Base-by-base conservation (phyloP, 2,888 invertebrate species). In the Julus scandinavius region DNA sequence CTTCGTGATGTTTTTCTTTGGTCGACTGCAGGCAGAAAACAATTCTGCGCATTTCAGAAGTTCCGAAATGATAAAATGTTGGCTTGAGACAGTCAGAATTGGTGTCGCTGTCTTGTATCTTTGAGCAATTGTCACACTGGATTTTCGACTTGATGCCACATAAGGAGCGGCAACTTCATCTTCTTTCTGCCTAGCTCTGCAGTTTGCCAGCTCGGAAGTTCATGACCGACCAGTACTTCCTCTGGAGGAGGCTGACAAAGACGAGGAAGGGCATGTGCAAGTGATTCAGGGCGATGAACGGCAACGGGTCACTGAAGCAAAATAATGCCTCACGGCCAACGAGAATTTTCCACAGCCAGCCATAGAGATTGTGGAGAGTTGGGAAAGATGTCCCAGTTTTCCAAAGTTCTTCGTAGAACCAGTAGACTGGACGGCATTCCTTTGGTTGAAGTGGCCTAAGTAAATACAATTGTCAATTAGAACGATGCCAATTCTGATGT, bases 271-370 rank as follows among this genome's bases (percentile, higher is more conserved):
- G 89, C n/a, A 89, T 80, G 80, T 89, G 89, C n/a, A 89, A 54
- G 63, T 89, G 89, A 63, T 89, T 89, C 49, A 89, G 87, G 15
- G 89, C 89, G 41, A 89, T 88, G 85, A 89, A 89, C 11, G 89
- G 89, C 15, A 89, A 58, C 2, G 89, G 89, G 54, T 89, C 89
- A 7, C 40, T 49, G 45, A 87, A 89, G 41, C 80, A 54, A 54
- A 89, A 89, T 13, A 89, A 54, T 6, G 88, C 89, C 88, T 89
- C 89, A 41, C 84, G 83, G 17, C 89, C 89, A 15, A 50, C 29
- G 49, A 87, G 13, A 17, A 89, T 45, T 49, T 88, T 89, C 45
- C 88, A 87, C n/a, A 86, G 54, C 41, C 86, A 89, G 20, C 83
- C 41, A 29, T 11, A n/a, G 0, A 88, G 7, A 15, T 41, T 83